Percentiles rank a stretch among this genome's conserved stretches.
Conservation (phyloP, 2,888 invertebrate species). For the Drosophila atripex region DNA sequence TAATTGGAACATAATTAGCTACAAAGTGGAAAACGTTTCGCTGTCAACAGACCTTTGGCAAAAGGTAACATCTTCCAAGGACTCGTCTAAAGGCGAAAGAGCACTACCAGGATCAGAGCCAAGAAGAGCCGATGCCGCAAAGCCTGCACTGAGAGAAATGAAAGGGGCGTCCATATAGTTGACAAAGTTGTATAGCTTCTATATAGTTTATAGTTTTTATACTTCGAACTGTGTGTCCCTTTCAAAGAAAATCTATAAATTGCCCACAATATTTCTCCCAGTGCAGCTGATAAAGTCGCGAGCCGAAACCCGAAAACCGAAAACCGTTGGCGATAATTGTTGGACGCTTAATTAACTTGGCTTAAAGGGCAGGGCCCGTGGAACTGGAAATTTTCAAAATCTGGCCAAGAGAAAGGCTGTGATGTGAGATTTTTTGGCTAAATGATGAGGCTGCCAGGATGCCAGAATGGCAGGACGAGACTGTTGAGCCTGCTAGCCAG, state of each 20-base stretch:
- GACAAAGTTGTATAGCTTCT: no score
- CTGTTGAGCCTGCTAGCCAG: no score
- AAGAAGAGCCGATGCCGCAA: slow-evolving; percentile 9
- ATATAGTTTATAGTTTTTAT: no score
- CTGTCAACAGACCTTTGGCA: slow-evolving; percentile 12
- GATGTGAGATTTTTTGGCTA: not conserved
- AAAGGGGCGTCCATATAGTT: not conserved
- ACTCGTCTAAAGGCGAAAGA: not conserved
- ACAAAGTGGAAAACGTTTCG: slow-evolving; percentile 29
- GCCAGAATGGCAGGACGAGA: no score
- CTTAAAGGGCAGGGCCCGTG: slow-evolving; percentile 1
- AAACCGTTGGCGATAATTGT: slow-evolving; percentile 24
- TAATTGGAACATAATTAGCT: slow-evolving; percentile 69
- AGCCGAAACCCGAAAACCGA: no score
- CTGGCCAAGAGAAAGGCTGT: not conserved
- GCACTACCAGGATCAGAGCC: not conserved
- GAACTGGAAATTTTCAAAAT: not conserved
- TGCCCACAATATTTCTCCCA: not conserved
- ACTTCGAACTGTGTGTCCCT: no score
- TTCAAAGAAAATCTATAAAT: no score
- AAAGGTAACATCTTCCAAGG: slow-evolving; percentile 16
- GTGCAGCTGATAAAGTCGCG: not conserved
- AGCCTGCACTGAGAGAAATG: not conserved
- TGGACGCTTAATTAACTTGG: slow-evolving; percentile 36
- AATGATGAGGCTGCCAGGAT: slow-evolving; percentile 1